Conservation (phyloP, 2,888 invertebrate species). For the Eilema sororculum region DNA sequence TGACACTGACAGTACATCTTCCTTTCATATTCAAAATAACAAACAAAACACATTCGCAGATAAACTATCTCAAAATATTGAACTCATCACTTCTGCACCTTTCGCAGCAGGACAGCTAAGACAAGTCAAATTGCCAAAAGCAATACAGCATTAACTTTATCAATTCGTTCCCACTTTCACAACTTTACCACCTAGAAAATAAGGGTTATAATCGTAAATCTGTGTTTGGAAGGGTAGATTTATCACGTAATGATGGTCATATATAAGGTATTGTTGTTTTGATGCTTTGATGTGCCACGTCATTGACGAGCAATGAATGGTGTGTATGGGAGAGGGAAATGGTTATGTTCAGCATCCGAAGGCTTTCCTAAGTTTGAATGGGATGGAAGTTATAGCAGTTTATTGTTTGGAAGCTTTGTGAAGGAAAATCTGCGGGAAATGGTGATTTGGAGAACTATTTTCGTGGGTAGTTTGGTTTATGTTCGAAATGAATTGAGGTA, state of each 20-base stretch:
- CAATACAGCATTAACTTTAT: constrained; percentile 28
- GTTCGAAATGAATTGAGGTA: background rate
- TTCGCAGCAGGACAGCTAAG: constrained; percentile 77
- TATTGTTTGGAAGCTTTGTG: constrained; percentile 72
- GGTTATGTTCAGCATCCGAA: constrained; percentile 74
- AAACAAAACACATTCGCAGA: constrained; percentile 51
- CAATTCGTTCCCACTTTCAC: too few species aligned
- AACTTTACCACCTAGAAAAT: background rate
- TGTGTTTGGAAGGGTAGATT: background rate
- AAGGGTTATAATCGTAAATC: constrained; percentile 15
- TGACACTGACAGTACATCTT: too few species aligned
- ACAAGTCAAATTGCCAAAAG: constrained; percentile 71
- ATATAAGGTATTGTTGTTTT: constrained; percentile 86
- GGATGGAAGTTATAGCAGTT: constrained; percentile 70
- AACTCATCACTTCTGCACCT: constrained; percentile 72
- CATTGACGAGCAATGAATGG: constrained; percentile 74
- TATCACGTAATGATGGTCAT: constrained; percentile 75
- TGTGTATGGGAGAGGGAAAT: constrained; percentile 75
- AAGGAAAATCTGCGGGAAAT: constrained; percentile 58
- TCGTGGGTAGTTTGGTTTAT: constrained; percentile 18
- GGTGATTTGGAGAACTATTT: constrained; percentile 17
- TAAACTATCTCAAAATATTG: constrained; percentile 62
- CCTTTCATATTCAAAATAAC: background rate
- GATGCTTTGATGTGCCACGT: constrained; percentile 84
- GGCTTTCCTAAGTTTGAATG: constrained; percentile 74